Percentiles rank a stretch among this genome's conserved stretches.
These are phyloP conservation scores for Apogon hyalosoma DNA, from an alignment of 2,797 vertebrate genomes.

Conservation along the genomic window DNA sequence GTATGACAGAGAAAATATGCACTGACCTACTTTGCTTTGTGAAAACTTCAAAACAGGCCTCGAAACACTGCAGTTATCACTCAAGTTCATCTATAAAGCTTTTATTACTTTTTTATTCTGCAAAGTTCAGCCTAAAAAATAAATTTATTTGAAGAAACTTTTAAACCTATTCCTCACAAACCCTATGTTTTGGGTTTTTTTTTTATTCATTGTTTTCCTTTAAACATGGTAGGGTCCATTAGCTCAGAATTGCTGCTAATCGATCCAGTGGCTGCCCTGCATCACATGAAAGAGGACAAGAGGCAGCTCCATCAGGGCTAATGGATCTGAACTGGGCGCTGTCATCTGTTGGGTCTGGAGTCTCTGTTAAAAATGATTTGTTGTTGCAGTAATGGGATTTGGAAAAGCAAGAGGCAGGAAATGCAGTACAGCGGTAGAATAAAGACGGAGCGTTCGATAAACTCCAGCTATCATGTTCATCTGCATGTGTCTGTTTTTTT, in stretches of 20 bases:
- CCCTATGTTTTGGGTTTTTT: not conserved
- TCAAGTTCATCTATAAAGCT: not conserved
- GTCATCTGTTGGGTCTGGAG: conserved; percentile 29
- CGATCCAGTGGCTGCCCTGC: not conserved
- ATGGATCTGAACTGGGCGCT: conserved; percentile 17
- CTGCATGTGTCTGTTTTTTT: not conserved
- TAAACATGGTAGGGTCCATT: conserved; percentile 4
- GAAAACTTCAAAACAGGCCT: conserved; percentile 23
- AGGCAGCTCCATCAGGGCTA: conserved; percentile 10
- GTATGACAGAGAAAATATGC: conserved; percentile 53
- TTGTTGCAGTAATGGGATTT: conserved; percentile 31
- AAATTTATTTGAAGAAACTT: not conserved
- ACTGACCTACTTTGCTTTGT: conserved; percentile 50
- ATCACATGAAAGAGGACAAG: conserved; percentile 3
- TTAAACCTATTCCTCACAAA: not conserved
- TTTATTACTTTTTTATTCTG: not conserved
- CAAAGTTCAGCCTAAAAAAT: not conserved
- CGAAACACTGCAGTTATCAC: not conserved
- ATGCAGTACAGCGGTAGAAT: not conserved
- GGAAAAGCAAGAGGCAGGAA: conserved; percentile 17
- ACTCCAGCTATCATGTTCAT: conserved; percentile 5
- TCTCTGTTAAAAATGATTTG: conserved; percentile 22
- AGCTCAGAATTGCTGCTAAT: conserved; percentile 13
- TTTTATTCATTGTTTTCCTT: not conserved
- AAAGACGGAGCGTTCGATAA: conserved; percentile 11